Percentiles rank a stretch among this genome's conserved stretches.
phyloP scores from a whole-genome alignment of 2,797 vertebrate species.

The Thamnophis elegans region DNA sequence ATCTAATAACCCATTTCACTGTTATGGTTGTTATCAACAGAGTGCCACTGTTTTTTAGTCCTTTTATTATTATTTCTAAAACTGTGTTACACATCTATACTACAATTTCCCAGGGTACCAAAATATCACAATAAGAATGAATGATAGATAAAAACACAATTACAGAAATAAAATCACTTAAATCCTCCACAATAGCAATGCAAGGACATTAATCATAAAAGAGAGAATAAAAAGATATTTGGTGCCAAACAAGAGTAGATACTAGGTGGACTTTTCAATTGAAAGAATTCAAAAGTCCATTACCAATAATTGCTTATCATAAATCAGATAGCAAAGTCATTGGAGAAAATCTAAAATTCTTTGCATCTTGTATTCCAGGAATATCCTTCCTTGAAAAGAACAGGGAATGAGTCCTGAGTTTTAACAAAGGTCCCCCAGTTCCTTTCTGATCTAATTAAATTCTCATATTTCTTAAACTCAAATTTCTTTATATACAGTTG shows the following conservation, averaged over 20 bases:
- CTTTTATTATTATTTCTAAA: neutral
- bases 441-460: neutral
- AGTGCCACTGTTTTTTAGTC: neutral
- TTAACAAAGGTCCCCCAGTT: neutral
- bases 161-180: neutral
- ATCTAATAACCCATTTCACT: neutral
- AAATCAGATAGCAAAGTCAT: neutral
- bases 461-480: neutral
- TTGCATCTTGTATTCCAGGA: neutral
- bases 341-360: neutral
- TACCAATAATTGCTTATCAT: neutral
- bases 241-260: neutral
- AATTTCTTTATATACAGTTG: neutral
- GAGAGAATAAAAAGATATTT: neutral
- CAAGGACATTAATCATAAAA: neutral
- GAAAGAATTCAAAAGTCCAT: neutral
- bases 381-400: neutral
- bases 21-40: neutral
- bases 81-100: neutral
- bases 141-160: neutral
- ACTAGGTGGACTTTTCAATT: neutral
- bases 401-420: neutral
- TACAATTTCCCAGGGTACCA: neutral
- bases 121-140: neutral
- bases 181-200: neutral